Base-by-base conservation (phyloP, 2,113 vertebrate species). In the Ophthalmotilapia sp. region DNA sequence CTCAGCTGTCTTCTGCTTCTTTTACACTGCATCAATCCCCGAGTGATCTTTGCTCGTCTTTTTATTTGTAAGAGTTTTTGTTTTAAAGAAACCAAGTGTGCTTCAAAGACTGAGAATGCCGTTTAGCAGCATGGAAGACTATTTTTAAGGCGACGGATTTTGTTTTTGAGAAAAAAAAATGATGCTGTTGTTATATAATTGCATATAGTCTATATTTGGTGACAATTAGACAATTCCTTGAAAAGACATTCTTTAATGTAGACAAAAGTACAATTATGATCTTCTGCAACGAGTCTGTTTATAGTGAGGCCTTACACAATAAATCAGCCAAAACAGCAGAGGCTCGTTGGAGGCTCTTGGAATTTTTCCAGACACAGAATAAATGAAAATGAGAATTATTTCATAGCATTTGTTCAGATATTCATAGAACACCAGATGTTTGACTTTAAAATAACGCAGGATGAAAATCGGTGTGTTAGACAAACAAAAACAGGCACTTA, bases 161-260 rank as follows among this genome's bases (percentile, higher is more conserved):
- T 51, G 9, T 19, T 77, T 77, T 49, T 1, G 0, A n/a, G 47
- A 5, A n/a, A 29, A 8, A 7, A 29, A 77, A 47, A 17, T 12
- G 42, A 49, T 47, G 45, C 70, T 9, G 45, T 51, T 77, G 73
- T 77, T 77, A 77, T 77, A 33, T 51, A 77, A 51, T n/a, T 33
- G 45, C 15, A 51, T 31, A 19, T 9, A 77, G 6, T 33, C 45
- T 19, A 13, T 51, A 77, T 51, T n/a, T 77, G 73, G 26, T 51
- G 26, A 2, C 73, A 49, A 75, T 75, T n/a, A 77, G 15, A 51
- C 14, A 49, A n/a, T 51, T 77, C 11, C 17, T n/a, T 77, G 10
- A 33, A n/a, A 33, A 77, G 10, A n/a, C 47, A 51, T 77, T 51
- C 17, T 77, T 77, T 33, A n/a, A 51, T 51, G 73, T 77, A 51